These are phyloP conservation scores for Hylomyscus alleni DNA, from an alignment of 2,797 vertebrate species.

Conservation along the genomic window DNA sequence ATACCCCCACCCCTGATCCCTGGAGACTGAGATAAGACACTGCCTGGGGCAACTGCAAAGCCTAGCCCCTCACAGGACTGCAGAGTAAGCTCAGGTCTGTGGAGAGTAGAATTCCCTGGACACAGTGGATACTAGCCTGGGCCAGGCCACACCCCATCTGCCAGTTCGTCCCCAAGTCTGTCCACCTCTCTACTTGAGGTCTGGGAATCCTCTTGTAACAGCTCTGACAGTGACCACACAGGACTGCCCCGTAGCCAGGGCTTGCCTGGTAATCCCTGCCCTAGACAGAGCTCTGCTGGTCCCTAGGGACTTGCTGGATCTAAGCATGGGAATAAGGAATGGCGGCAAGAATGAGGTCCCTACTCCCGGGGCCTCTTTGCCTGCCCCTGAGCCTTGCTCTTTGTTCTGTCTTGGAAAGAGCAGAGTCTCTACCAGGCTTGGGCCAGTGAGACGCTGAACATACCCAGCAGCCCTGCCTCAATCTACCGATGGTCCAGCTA, in stretches of 20 bases:
- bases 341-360: background rate
- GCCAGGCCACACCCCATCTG: background rate
- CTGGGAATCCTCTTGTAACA: background rate
- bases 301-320: background rate
- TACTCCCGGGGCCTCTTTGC: background rate
- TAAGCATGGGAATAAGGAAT: background rate
- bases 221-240: background rate
- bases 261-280: background rate
- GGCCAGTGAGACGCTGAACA: background rate
- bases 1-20: background rate
- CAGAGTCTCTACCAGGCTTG: background rate
- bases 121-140: background rate
- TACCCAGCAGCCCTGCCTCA: background rate
- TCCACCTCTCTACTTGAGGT: background rate
- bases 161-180: background rate
- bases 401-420: slow-evolving; percentile 28
- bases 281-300: background rate
- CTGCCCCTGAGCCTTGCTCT: slow-evolving; percentile 13
- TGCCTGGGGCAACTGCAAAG: background rate
- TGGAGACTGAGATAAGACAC: background rate
- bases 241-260: background rate
- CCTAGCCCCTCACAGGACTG: background rate
- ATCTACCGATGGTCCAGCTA: background rate
- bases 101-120: background rate
- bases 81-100: background rate